Base-by-base conservation (phyloP, 2,113 vertebrate genomes). In the Istiophorus platypterus region DNA sequence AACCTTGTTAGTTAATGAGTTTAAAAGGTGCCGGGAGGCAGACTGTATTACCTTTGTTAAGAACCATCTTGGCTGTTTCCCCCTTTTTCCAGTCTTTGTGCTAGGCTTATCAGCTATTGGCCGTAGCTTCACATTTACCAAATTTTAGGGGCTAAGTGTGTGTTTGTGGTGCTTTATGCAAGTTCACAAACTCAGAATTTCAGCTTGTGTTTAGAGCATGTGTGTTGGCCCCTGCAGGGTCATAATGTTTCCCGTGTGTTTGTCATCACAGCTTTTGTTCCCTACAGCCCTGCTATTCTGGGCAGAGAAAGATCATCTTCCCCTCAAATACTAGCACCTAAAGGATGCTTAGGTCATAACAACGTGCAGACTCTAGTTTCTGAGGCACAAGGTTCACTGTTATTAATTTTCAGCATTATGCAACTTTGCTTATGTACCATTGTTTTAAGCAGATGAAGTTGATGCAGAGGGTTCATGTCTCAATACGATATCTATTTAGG, bases 281-380 rank as follows among this genome's bases (percentile, higher is more conserved):
- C 84, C 76, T 59, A 80, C 52, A 85, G 92, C 73, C 64, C 74
- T 85, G 72, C 91, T 92, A 90, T 91, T 93, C 86, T 86, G 56
- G 72, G 82, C 76, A 64, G 31, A 37, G 59, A 90, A 88, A 91
- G 89, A 87, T 91, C 84, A 85, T 62, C 70, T 57, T 66, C 52
- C 42, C 76, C 76, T 82, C 71, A 11, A 65, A 88, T 56, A 52
- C 67, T 34, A 13, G 59, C 62, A 87, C 62, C 85, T 79, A 84
- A 84, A 86, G 72, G 81, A 86, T 65, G 67, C 68, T 61, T 20
- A 67, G 69, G 67, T 88, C 83, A 69, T 65, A 64, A 75, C 67
- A 61, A 62, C 51, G 31, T 63, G 26, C 52, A 15, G n/a, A 68
- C 51, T 68, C 34, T 37, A 57, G 31, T 72, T 85, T 78, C 56